Evolutionary conservation across 1,140 invertebrate genomes (phyloP).

Genomic region (Lethocerus indicus): DNA sequence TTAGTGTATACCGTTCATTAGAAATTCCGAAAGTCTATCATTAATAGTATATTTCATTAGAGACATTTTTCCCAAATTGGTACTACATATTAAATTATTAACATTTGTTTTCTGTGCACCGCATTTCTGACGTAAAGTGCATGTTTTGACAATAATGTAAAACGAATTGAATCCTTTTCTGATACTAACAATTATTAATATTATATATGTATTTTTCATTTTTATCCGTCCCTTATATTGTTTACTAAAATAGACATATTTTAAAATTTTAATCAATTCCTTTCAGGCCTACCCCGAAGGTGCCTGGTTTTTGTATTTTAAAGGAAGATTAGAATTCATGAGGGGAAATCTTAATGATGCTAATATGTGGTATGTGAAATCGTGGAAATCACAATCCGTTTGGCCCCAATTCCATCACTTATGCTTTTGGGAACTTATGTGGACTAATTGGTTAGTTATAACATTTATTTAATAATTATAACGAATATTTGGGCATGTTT

Average conservation of each 20-base stretch:
- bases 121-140: background rate
- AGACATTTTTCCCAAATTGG: background rate
- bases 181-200: no score
- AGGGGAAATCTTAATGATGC: constrained; percentile 59
- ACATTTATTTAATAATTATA: constrained; percentile 1
- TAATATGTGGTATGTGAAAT: constrained; percentile 60
- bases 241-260: no score
- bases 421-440: constrained; percentile 91
- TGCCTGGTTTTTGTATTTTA: constrained; percentile 85
- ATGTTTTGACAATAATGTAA: background rate
- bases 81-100: background rate
- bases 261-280: constrained; percentile 12
- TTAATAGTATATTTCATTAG: background rate
- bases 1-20: no score
- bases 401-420: constrained; percentile 93
- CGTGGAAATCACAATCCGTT: constrained; percentile 64
- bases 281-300: constrained; percentile 56
- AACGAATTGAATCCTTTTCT: background rate
- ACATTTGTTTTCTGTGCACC: background rate
- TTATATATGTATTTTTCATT: constrained; percentile 2
- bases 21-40: background rate
- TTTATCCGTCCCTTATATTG: no score
- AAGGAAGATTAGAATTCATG: constrained; percentile 67
- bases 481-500: constrained; percentile 19
- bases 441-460: constrained; percentile 55